Percentiles rank a stretch among this genome's conserved stretches.
These are phyloP conservation scores for Hermatobates lingyangjiaoensis DNA, from an alignment of 1,140 invertebrate species.

Conservation along the genomic window DNA sequence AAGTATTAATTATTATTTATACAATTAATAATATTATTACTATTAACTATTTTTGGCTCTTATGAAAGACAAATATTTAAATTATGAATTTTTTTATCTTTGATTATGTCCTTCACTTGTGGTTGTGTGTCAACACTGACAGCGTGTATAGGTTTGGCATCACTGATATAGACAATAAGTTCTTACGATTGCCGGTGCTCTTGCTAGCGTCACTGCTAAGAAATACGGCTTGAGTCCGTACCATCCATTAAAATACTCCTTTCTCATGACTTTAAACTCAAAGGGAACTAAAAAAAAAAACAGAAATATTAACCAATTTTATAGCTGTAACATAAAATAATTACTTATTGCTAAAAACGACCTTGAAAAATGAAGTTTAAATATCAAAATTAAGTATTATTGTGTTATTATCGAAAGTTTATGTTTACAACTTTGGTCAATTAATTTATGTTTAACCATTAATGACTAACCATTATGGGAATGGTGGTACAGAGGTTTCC, in stretches of 20 bases:
- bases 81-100: too few relatives aligned
- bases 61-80: too few relatives aligned
- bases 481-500: too few relatives aligned
- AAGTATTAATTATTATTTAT: too few relatives aligned
- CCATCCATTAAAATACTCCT: constrained; percentile 70
- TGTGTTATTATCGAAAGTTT: neutral
- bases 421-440: neutral
- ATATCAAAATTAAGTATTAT: neutral
- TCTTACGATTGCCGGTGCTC: constrained; percentile 30
- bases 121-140: too few relatives aligned
- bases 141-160: too few relatives aligned
- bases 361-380: neutral
- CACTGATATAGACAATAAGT: too few relatives aligned
- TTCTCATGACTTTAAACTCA: constrained; percentile 58
- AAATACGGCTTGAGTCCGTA: constrained; percentile 62
- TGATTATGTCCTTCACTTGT: too few relatives aligned
- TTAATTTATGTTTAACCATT: neutral
- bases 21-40: too few relatives aligned
- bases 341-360: neutral
- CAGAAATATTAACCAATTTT: neutral
- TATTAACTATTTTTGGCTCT: too few relatives aligned
- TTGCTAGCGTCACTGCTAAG: constrained; percentile 50
- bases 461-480: neutral
- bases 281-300: constrained; percentile 40
- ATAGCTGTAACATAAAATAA: neutral